Conservation (phyloP, 1,140 invertebrate genomes). For the Drosophila setifemur region DNA sequence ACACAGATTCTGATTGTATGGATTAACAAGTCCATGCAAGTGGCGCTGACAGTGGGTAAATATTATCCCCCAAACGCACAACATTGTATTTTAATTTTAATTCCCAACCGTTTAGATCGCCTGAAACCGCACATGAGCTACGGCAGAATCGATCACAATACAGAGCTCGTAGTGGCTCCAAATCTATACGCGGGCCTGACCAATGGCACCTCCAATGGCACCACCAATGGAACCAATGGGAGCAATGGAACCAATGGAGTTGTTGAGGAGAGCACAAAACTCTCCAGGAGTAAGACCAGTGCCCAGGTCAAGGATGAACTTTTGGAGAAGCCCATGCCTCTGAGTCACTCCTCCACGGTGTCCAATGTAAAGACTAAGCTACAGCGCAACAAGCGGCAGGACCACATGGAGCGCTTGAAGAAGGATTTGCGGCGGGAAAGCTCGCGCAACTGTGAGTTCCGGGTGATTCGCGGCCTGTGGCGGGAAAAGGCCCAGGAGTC, state of each 20-base stretch:
- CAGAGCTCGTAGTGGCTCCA: conserved; percentile 74
- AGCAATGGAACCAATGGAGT: conserved; percentile 2
- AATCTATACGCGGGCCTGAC: conserved; percentile 67
- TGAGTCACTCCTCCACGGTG: conserved; percentile 62
- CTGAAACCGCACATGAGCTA: conserved; percentile 68
- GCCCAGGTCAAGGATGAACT: conserved; percentile 53
- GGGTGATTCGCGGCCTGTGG: conserved; percentile 71
- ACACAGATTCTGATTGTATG: conserved; percentile 83
- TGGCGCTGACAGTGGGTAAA: conserved; percentile 83
- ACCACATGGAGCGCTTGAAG: conserved; percentile 73
- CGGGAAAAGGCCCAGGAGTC: conserved; percentile 71
- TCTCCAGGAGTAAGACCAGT: conserved; percentile 63
- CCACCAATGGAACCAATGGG: conserved; percentile 2
- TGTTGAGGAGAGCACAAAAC: conserved; percentile 27
- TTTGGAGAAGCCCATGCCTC: not conserved
- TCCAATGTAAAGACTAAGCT: conserved; percentile 56
- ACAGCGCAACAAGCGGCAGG: conserved; percentile 64
- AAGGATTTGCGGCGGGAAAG: conserved; percentile 70
- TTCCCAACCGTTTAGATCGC: conserved; percentile 60
- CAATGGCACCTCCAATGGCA: conserved; percentile 50
- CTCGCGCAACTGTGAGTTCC: conserved; percentile 68
- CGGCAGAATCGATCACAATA: conserved; percentile 78
- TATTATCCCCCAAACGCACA: not conserved
- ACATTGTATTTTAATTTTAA: not conserved
- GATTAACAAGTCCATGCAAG: conserved; percentile 83